Evolutionary conservation across 1,140 invertebrate genomes (phyloP).

Genomic region (Drosophila ironensis): DNA sequence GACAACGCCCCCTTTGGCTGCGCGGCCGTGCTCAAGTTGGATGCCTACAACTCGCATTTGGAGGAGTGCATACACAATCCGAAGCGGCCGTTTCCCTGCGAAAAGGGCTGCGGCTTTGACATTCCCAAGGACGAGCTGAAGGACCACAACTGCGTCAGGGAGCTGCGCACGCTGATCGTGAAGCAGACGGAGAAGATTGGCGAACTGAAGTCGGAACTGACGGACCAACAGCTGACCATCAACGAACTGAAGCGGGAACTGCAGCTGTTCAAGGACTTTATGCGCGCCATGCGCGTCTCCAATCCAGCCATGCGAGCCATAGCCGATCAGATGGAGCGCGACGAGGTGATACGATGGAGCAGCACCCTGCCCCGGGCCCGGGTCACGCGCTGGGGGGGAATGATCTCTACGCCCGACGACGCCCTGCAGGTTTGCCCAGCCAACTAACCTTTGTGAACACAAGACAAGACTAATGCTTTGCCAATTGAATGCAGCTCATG

Average conservation of each 20-base stretch:
- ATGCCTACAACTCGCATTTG: constrained; percentile 90
- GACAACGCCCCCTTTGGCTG: constrained; percentile 95
- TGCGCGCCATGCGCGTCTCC: constrained; percentile 93
- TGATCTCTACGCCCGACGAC: constrained; percentile 93
- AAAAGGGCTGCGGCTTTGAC: constrained; percentile 95
- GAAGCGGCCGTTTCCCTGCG: constrained; percentile 95
- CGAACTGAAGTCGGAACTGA: constrained; percentile 92
- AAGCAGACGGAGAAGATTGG: constrained; percentile 92
- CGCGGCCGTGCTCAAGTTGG: constrained; percentile 91
- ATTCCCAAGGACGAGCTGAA: constrained; percentile 97
- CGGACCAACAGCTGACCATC: constrained; percentile 92
- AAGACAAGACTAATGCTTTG: too few relatives aligned
- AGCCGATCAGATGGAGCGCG: constrained; percentile 95
- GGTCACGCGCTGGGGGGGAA: constrained; percentile 97
- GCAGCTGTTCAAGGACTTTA: constrained; percentile 93
- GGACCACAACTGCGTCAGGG: constrained; percentile 96
- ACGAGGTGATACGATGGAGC: constrained; percentile 96
- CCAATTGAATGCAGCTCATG: constrained; percentile 87
- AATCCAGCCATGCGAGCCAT: constrained; percentile 95
- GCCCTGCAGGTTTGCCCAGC: constrained; percentile 95
- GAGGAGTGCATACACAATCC: constrained; percentile 97
- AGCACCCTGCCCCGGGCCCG: constrained; percentile 91
- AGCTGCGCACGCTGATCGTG: constrained; percentile 92
- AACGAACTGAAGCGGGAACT: constrained; percentile 95
- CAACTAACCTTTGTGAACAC: too few relatives aligned